Base-by-base conservation (phyloP, 2,113 vertebrate genomes). In the Colinus virginianus region DNA sequence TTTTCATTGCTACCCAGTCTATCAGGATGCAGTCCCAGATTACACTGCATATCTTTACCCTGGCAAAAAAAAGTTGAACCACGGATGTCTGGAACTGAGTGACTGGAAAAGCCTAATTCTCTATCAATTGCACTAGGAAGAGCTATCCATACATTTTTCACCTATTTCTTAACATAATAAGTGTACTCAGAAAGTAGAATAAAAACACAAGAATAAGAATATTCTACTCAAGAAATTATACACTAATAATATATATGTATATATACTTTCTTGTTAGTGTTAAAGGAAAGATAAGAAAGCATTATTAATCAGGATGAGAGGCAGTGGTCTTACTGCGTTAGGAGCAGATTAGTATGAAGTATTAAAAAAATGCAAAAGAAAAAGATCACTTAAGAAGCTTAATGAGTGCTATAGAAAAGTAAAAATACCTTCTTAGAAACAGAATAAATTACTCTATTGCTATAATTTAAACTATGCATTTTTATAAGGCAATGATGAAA, bases 351-450 rank as follows among this genome's bases (percentile, higher is more conserved):
- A 56, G 8, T 78, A 13, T 82, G 62, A 82, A 82, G 5, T 2
- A 62, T 40, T 26, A 59, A 11, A 48, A 71, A 32, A 83, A 28
- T 28, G 25, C 34, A 53, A 82, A 81, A 87, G 28, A 30, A 85
- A 82, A 88, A 83, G 25, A 66, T n/a, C 28, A 32, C 11, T 51
- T 90, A 84, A 80, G n/a, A 88, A 56, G n/a, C 36, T 87, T 94
- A 84, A 84, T 53, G 20, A 90, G 13, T 43, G 40, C 26, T 68
- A 36, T 46, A 74, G 12, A 25, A 86, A 62, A 58, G 22, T 10
- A 88, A 48, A 78, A 89, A 64, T 23, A 66, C 1, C 4, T 25
- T 87, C 87, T 88, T 62, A 78, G 22, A n/a, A 80, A 46, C 32
- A 69, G 71, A 89, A 87, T 76, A 79, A 94, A 76, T 48, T 5